Conservation (phyloP, 2,113 vertebrate genomes). For the Neogale vison region DNA sequence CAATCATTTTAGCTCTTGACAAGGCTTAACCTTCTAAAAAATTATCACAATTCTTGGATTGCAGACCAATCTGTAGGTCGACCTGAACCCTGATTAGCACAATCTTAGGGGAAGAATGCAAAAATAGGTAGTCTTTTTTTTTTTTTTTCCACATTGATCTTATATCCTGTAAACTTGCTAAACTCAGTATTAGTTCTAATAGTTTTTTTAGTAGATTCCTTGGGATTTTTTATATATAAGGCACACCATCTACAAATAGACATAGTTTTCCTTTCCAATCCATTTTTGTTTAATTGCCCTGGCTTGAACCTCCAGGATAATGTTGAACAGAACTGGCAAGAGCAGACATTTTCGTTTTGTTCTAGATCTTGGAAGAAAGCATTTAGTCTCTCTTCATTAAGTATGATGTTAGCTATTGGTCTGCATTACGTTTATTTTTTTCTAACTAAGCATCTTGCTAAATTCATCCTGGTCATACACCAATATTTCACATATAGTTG, state of each 20-base stretch:
- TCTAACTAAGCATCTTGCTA: not conserved
- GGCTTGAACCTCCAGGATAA: not conserved
- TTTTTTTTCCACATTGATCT: not conserved
- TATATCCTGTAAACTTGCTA: not conserved
- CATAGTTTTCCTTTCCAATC: not conserved
- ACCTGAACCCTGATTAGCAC: not conserved
- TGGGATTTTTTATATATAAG: not conserved
- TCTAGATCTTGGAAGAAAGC: not conserved
- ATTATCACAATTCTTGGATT: not conserved
- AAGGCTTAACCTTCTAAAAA: slow-evolving; percentile 34
- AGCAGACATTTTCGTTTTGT: not conserved
- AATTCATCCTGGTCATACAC: not conserved
- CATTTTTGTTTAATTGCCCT: not conserved
- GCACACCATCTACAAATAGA: not conserved
- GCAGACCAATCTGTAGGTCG: not conserved
- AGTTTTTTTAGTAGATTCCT: not conserved
- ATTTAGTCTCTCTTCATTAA: not conserved
- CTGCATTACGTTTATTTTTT: not conserved
- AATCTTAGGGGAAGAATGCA: not conserved
- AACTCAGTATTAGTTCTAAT: not conserved
- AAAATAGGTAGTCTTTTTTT: not conserved
- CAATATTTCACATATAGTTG: not conserved
- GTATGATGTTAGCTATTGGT: not conserved
- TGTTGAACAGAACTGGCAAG: not conserved
- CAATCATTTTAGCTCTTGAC: not conserved